phyloP scores from a whole-genome alignment of 2,797 vertebrate genomes.

The Danio kyathit region DNA sequence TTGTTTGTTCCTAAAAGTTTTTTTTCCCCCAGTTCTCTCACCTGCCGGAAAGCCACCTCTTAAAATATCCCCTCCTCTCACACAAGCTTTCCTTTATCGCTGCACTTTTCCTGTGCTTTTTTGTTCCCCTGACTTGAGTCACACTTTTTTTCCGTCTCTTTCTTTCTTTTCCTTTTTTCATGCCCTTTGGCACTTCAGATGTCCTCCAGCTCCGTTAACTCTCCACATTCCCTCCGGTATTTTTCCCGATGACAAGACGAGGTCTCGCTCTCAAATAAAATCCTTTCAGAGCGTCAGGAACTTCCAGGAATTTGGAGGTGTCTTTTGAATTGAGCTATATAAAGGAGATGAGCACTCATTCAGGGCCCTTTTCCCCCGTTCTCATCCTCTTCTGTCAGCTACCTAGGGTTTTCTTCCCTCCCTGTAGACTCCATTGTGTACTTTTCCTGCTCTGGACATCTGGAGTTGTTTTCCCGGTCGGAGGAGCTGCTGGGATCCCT shows the following conservation, averaged over 20 bases:
- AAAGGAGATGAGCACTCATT: slow-evolving; percentile 15
- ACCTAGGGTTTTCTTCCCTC: background rate
- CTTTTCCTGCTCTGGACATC: slow-evolving; percentile 73
- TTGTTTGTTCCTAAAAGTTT: slow-evolving; percentile 77
- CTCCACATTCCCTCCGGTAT: background rate
- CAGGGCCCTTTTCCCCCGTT: slow-evolving; percentile 31
- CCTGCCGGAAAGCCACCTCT: slow-evolving; percentile 79
- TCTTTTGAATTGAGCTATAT: slow-evolving; percentile 20
- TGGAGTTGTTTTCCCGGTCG: slow-evolving; percentile 66
- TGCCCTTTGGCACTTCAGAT: slow-evolving; percentile 62
- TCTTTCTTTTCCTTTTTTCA: slow-evolving; percentile 70
- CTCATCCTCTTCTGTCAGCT: slow-evolving; percentile 60
- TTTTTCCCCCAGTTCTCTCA: slow-evolving; percentile 79
- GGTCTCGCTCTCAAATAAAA: slow-evolving; percentile 21
- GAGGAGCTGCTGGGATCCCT: slow-evolving; percentile 61
- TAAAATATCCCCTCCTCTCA: slow-evolving; percentile 77
- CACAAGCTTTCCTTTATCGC: slow-evolving; percentile 74
- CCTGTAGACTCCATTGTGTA: slow-evolving; percentile 69
- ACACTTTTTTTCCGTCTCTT: slow-evolving; percentile 55
- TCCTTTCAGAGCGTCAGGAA: slow-evolving; percentile 14
- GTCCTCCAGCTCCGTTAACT: slow-evolving; percentile 6
- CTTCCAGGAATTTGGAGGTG: slow-evolving; percentile 40
- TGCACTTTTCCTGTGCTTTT: slow-evolving; percentile 75
- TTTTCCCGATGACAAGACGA: background rate
- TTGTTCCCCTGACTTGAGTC: slow-evolving; percentile 70